Evolutionary conservation across 1,140 invertebrate genomes (phyloP), one percentile per base, ranked within the genome.

Genomic region (Drepana arcuata): DNA sequence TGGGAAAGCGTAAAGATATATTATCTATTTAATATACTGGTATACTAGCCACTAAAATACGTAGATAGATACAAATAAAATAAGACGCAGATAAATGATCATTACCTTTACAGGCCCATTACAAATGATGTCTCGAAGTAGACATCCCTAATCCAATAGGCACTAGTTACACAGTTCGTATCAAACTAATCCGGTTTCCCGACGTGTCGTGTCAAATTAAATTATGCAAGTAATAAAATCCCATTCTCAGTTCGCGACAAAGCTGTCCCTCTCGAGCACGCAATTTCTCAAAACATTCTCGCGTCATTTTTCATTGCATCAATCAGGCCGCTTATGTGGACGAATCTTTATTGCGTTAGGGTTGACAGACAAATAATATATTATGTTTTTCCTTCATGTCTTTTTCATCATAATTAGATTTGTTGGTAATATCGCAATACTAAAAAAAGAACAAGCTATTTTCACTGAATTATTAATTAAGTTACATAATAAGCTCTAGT

Each of bases 261-360:
- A 66, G 43, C 41, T 42, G 54, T 62, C 70, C 67, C 52, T 56
- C 46, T 45, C 30, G 35, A 61, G 56, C 33, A 64, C 49, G 61
- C 59, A 60, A 75, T 72, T 77, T 75, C 71, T 74, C 69, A 74
- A 65, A 75, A 78, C 57, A 66, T 77, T 73, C 61, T 77, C 58
- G 60, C 68, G 45, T 78, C 77, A 77, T 81, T 78, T 74, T 69
- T 81, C 70, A 75, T 72, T 67, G 65, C 69, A 57, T 78, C 77
- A 78, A 81, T 77, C 77, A 74, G 63, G 44, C 38, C 41, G 55
- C 59, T 66, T 68, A 55, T 56, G 43, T 52, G 38, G 49, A 60
- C 36, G 34, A 36, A 34, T 37, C 41, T 42, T 46, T 27, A 16
- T 32, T 6, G 7, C 16, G 23, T 49, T 41, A 71, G 61, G 69